These are phyloP conservation scores for Hemichromis elongatus DNA, from an alignment of 2,113 vertebrate genomes.

Conservation along the genomic window DNA sequence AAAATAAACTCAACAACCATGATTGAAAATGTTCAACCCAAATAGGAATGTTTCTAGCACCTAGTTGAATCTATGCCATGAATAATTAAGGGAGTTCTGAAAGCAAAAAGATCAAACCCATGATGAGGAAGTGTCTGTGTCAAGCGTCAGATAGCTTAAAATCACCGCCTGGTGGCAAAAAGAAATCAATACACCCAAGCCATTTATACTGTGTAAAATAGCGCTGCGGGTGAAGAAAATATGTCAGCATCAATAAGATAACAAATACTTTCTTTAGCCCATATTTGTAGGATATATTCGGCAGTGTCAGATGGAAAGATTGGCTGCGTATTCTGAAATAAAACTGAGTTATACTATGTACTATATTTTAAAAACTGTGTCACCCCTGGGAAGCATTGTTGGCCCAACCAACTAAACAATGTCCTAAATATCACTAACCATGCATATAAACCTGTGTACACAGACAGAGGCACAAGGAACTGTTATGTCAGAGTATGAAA, in stretches of 20 bases:
- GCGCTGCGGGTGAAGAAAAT: accelerated
- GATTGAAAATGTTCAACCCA: too few species aligned
- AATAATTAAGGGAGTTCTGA: not conserved
- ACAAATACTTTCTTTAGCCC: not conserved
- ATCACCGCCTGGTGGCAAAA: not conserved
- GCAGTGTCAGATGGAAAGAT: not conserved
- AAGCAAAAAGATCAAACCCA: not conserved
- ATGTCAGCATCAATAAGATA: not conserved
- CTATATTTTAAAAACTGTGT: not conserved
- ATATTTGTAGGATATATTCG: not conserved
- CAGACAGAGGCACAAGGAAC: not conserved
- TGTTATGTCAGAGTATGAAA: not conserved
- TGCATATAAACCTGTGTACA: not conserved
- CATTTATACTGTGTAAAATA: not conserved
- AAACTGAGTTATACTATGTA: not conserved
- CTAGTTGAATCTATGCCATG: not conserved
- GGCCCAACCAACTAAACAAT: not conserved
- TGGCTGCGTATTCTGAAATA: not conserved
- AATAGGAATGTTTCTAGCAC: not conserved
- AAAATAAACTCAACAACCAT: too few species aligned
- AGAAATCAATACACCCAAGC: not conserved
- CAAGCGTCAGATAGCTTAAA: not conserved
- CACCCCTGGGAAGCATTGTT: not conserved
- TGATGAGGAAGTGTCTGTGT: not conserved
- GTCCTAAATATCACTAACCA: not conserved